Evolutionary conservation across 2,797 vertebrate species (phyloP).

Genomic region (Thripadectes ignobilis): DNA sequence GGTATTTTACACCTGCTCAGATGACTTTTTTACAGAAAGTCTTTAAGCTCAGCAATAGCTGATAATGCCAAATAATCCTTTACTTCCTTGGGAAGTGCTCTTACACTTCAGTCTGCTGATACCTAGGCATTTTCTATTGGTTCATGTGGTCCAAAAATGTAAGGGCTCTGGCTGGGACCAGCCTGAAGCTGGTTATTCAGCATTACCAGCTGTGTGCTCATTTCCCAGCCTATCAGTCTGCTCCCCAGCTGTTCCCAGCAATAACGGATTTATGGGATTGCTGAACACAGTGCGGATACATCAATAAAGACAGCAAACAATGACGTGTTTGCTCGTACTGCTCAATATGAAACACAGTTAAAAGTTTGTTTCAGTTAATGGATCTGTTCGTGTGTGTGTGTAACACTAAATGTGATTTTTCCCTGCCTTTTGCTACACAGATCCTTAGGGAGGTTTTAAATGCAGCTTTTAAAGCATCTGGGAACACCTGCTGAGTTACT

Average conservation of each 20-base stretch:
- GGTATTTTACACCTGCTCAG: neutral
- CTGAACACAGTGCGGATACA: neutral
- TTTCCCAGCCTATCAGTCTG: neutral
- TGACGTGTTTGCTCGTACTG: rapidly evolving
- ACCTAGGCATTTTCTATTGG: neutral
- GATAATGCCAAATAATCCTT: neutral
- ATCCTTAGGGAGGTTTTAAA: neutral
- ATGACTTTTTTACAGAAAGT: neutral
- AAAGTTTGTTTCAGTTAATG: constrained; percentile 15
- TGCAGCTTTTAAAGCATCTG: neutral
- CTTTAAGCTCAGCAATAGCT: neutral
- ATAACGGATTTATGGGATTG: neutral
- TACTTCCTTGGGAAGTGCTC: neutral
- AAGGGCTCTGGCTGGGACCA: neutral
- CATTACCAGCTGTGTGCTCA: neutral
- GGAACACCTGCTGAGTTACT: constrained; percentile 14
- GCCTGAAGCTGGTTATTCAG: neutral
- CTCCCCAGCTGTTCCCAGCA: constrained; percentile 8
- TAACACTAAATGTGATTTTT: neutral
- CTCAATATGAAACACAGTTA: neutral
- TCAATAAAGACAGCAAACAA: neutral
- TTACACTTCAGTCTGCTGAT: neutral
- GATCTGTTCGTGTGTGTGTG: neutral
- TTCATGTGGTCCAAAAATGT: neutral
- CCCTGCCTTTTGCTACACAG: neutral